Evolutionary conservation across 2,888 invertebrate species (phyloP), one percentile per base, ranked within the genome.

Genomic region (Hypercompe scribonia): DNA sequence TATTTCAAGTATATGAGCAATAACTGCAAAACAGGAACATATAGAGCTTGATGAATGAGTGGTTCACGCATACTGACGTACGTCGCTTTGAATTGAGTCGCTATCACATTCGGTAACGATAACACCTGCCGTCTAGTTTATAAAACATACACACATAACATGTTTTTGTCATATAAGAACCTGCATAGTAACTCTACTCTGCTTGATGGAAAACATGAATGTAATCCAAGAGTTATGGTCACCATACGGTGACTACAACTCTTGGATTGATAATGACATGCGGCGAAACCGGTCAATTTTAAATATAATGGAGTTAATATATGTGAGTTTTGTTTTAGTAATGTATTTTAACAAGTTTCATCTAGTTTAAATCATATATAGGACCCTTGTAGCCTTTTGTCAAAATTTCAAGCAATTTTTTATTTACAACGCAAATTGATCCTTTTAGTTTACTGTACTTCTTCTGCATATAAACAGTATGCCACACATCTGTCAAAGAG

Each of bases 41-140:
- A 39, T 42, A 63, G 39, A 24, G 71, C 74, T 73, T 82, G 79
- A 79, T 73, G 71, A 75, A 82, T 81, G 76, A 74, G 64, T 72
- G 72, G 18, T 71, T 71, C 65, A 75, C 61, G 34, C 42, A n/a
- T 50, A 46, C 63, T 72, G 81, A 75, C 81, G 68, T 73, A 68
- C 68, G 68, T 50, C 67, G 72, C 67, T 63, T 46, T 54, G 65
- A 67, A 64, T 63, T 36, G 64, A 68, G 34, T 18, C 70, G 75
- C 42, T 70, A 75, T 66, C 50, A 66, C 24, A 54, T 61, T 31
- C 58, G 18, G 36, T 42, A 33, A 63, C 42, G 28, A 3, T n/a
- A n/a, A 65, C 65, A 70, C 54, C 39, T 71, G 70, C 11, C 28
- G 39, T 28, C 24, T n/a, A 5, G 28, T 61, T 28, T 28, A 58